Conservation (phyloP, 2,113 vertebrate species). For the Megaleporinus macrocephalus region DNA sequence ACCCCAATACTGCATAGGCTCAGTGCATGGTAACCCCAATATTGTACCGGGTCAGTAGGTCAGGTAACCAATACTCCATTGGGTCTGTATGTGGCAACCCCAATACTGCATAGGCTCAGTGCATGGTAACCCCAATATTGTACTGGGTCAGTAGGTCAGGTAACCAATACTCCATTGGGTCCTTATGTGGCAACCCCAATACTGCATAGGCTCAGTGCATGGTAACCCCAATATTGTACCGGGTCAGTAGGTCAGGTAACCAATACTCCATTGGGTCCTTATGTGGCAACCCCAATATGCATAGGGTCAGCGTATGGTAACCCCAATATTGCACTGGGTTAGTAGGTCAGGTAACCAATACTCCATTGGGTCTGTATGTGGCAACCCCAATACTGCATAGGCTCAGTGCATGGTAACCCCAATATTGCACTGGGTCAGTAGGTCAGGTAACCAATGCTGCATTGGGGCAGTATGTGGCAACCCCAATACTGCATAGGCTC, state of each 20-base stretch:
- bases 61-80: neutral
- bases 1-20: neutral
- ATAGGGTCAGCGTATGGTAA: neutral
- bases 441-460: too few species aligned
- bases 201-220: neutral
- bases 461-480: too few species aligned
- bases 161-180: too few species aligned
- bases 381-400: too few species aligned
- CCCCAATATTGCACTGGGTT: too few species aligned
- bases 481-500: too few species aligned
- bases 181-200: neutral
- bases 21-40: neutral
- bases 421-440: neutral
- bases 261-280: too few species aligned
- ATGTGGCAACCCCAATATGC: too few species aligned
- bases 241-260: too few species aligned
- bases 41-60: neutral
- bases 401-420: neutral
- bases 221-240: too few species aligned
- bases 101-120: neutral
- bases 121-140: neutral
- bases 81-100: neutral
- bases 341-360: too few species aligned
- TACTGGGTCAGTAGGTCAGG: neutral
- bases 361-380: too few species aligned